These are phyloP conservation scores for Tauraco hartlaubi DNA, from an alignment of 2,797 vertebrate species.

Conservation along the genomic window DNA sequence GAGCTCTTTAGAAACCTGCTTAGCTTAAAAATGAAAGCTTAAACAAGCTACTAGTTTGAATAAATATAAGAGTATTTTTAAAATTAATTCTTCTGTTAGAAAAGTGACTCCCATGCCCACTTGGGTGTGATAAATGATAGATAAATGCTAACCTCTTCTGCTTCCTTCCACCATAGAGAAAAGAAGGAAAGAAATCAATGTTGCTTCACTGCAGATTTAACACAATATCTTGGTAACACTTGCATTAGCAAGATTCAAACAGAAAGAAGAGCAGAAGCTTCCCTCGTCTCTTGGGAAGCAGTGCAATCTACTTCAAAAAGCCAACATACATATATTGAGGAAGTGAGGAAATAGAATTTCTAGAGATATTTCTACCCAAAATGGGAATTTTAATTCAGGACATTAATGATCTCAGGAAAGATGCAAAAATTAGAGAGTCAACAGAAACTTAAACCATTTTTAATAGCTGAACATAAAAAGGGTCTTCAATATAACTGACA, in stretches of 20 bases:
- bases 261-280: not conserved
- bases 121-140: constrained; percentile 5
- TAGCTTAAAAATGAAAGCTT: not conserved
- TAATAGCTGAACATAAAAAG: not conserved
- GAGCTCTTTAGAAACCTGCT: not conserved
- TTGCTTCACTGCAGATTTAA: constrained; percentile 23
- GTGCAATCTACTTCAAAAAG: not conserved
- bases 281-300: not conserved
- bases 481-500: not conserved
- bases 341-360: not conserved
- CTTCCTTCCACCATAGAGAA: not conserved
- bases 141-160: not conserved
- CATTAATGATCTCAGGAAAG: not conserved
- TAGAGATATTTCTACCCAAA: not conserved
- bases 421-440: not conserved
- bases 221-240: not conserved
- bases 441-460: not conserved
- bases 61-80: not conserved
- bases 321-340: not conserved
- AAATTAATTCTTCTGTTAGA: constrained; percentile 1
- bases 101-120: not conserved
- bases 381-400: not conserved
- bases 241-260: not conserved
- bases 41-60: constrained; percentile 20
- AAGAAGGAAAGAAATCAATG: not conserved